phyloP scores from a whole-genome alignment of 2,797 vertebrate species.

The Perodicticus potto region DNA sequence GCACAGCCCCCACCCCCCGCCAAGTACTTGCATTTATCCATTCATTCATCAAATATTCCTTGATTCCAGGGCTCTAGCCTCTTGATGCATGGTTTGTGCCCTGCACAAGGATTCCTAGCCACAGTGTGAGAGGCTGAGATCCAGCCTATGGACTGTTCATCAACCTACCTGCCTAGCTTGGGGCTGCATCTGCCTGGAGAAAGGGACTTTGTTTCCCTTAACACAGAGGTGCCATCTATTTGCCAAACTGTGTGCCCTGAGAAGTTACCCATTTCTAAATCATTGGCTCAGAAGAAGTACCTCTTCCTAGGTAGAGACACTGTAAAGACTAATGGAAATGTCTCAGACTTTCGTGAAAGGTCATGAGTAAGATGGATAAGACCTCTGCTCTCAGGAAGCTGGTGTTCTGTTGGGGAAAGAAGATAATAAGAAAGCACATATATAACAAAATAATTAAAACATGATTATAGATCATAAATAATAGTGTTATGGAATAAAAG shows the following conservation, averaged over 20 bases:
- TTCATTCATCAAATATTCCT: neutral
- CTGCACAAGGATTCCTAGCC: neutral
- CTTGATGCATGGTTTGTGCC: neutral
- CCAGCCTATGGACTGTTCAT: neutral
- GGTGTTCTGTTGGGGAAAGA: neutral
- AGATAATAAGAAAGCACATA: neutral
- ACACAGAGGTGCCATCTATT: neutral
- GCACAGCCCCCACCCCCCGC: too few species aligned
- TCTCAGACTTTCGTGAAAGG: neutral
- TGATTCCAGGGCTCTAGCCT: neutral
- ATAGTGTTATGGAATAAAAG: neutral
- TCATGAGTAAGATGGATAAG: rapidly evolving
- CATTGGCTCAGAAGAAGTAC: neutral
- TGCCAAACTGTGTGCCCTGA: neutral
- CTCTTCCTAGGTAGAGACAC: neutral
- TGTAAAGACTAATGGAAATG: neutral
- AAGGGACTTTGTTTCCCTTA: neutral
- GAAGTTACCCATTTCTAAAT: neutral
- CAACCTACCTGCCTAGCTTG: neutral
- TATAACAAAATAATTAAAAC: neutral
- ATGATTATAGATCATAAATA: neutral
- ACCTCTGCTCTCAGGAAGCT: neutral
- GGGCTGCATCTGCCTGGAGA: neutral
- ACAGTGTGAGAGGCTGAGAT: neutral
- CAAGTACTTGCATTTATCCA: neutral